phyloP scores from a whole-genome alignment of 2,113 vertebrate genomes.

The Bostrychus sinensis region DNA sequence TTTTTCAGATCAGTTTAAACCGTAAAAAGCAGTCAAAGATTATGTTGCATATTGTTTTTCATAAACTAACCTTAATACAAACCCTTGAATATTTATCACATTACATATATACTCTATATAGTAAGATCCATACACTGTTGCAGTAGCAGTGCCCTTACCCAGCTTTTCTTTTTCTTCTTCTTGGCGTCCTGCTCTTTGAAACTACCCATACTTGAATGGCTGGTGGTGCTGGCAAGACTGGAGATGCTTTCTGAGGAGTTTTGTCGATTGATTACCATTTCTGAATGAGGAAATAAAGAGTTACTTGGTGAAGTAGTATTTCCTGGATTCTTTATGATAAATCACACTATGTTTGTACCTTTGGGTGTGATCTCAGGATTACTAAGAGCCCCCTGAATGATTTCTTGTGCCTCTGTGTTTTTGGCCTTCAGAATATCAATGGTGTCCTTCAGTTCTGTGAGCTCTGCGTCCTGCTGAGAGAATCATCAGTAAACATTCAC shows the following conservation, averaged over 20 bases:
- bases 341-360: constrained; percentile 80
- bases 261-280: constrained; percentile 91
- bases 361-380: constrained; percentile 86
- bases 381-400: constrained; percentile 90
- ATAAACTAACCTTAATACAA: no score
- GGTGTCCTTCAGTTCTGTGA: constrained; percentile 90
- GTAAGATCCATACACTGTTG: no score
- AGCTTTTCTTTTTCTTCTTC: constrained; percentile 99
- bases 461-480: constrained; percentile 85
- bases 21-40: no score
- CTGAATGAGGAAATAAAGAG: constrained; percentile 61
- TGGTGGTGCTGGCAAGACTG: constrained; percentile 93
- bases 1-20: neutral
- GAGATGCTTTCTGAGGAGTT: constrained; percentile 97
- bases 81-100: no score
- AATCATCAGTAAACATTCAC: constrained; percentile 14
- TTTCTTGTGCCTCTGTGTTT: constrained; percentile 92
- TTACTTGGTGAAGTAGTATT: neutral
- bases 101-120: no score
- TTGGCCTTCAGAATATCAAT: constrained; percentile 92
- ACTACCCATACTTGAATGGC: constrained; percentile 92
- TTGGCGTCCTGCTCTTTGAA: constrained; percentile 93
- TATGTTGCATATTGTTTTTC: no score
- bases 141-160: constrained; percentile 79
- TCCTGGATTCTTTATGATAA: neutral